These are phyloP conservation scores for Eristalinus aeneus DNA, from an alignment of 2,888 invertebrate species.

Conservation along the genomic window DNA sequence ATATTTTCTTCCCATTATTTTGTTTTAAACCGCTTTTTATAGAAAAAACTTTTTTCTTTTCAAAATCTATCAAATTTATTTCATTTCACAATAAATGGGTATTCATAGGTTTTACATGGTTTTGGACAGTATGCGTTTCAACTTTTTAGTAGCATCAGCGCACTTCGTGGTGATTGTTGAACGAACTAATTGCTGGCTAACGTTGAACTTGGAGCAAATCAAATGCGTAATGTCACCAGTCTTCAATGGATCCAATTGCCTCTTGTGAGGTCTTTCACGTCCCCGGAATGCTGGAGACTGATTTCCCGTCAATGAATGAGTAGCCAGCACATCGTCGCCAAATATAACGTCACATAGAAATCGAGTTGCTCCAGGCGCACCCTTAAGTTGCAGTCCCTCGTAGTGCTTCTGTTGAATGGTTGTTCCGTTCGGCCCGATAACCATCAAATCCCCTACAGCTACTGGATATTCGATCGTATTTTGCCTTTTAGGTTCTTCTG, in stretches of 20 bases:
- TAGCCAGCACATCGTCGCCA: slow-evolving; percentile 82
- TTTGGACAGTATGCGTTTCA: slow-evolving; percentile 74
- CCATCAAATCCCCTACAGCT: neutral
- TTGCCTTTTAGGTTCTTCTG: too few relatives aligned
- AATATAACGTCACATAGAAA: slow-evolving; percentile 82
- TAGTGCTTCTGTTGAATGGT: slow-evolving; percentile 75
- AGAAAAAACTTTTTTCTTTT: too few relatives aligned
- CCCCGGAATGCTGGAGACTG: slow-evolving; percentile 80
- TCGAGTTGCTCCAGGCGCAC: slow-evolving; percentile 81
- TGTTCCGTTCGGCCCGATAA: slow-evolving; percentile 77
- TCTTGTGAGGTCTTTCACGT: slow-evolving; percentile 70
- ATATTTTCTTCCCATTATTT: too few relatives aligned
- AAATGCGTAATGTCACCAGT: slow-evolving; percentile 75
- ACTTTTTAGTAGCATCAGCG: slow-evolving; percentile 83
- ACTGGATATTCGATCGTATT: slow-evolving; percentile 1
- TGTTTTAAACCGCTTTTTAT: too few relatives aligned
- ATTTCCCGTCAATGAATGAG: slow-evolving; percentile 83
- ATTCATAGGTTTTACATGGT: neutral
- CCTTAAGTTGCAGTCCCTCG: slow-evolving; percentile 81
- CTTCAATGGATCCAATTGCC: slow-evolving; percentile 80
- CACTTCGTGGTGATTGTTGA: slow-evolving; percentile 84
- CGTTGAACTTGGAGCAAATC: slow-evolving; percentile 67
- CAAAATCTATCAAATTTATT: too few relatives aligned
- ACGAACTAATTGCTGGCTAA: slow-evolving; percentile 82
- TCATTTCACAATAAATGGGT: too few relatives aligned